Evolutionary conservation across 23 tunicate genomes (phyloP).

Genomic region (Styela plicata): DNA sequence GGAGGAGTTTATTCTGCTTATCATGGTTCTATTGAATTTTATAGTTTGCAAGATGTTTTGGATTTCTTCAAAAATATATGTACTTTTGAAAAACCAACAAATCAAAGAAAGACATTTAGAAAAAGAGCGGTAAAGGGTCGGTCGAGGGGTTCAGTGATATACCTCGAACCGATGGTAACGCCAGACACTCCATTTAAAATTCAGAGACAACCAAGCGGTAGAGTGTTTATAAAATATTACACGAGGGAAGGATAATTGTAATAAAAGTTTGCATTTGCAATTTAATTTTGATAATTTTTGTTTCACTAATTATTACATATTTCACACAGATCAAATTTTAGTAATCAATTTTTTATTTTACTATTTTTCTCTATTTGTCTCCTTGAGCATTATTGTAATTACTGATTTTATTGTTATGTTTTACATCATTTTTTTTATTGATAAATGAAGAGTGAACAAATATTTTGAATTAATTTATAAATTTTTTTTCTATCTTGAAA

Average conservation of each 20-base stretch:
- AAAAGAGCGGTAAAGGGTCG: background rate
- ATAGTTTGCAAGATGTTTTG: conserved; percentile 10
- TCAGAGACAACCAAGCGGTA: conserved; percentile 18
- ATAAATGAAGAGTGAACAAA: background rate
- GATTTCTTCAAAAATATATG: conserved; percentile 51
- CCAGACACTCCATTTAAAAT: conserved; percentile 42
- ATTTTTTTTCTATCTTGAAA: background rate
- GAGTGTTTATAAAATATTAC: background rate
- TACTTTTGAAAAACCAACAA: conserved; percentile 19
- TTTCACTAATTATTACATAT: conserved; percentile 20
- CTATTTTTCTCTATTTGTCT: background rate
- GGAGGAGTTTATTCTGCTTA: conserved; percentile 42
- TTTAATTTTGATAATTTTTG: background rate
- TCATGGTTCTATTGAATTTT: conserved; percentile 14
- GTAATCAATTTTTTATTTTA: background rate
- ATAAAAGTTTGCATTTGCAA: background rate
- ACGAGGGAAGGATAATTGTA: background rate
- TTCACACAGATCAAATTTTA: conserved; percentile 20
- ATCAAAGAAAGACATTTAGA: background rate
- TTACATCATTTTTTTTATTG: background rate
- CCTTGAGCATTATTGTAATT: too few species aligned
- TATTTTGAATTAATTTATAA: too few species aligned
- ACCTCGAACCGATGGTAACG: conserved; percentile 15
- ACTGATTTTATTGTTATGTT: background rate
- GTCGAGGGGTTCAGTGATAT: conserved; percentile 1